Base-by-base conservation (phyloP, 1,140 invertebrate genomes). In the Drosophila orosa region DNA sequence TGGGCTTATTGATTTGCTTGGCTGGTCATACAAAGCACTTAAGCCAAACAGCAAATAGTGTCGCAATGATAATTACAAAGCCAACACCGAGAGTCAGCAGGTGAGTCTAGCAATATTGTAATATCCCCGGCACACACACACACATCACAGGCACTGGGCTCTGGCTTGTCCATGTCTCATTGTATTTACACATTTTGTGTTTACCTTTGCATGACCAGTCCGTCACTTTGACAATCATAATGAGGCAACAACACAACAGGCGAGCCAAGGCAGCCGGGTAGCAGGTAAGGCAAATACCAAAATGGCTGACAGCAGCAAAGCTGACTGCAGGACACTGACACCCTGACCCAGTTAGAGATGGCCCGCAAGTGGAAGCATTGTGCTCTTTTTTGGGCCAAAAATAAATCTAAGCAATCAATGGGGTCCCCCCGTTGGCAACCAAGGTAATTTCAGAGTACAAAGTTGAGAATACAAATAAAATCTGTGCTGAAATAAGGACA, bases 201-300 rank as follows among this genome's bases (percentile, higher is more conserved):
- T 87, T 87, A 87, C 83, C 83, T 87, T 87, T 83, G 69, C 79
- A 86, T 86, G 83, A 87, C 84, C 83, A 89, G 83, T 89, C 76
- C 84, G 83, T 89, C 83, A 89, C 84, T 87, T 87, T 87, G 83
- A 87, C 83, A 84, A 80, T 87, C 83, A 89, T 87, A 87, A 87
- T 87, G 83, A 87, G 83, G 84, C 83, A 83, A 67, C 62, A 74
- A 50, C 61, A 50, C 61, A 31, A 48, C n/a, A 63, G 50, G 71
- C 63, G 50, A 47, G 66, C 75, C 67, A 74, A 63, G 61, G 71
- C 39, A 72, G 44, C 60, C 55, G 15, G 61, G 17, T 19, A 40
- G 37, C 56, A 12, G 62, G 31, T 17, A 56, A 37, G 72, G 55
- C 42, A 73, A 61, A 79, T 50, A 69, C 56, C 54, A 59, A 86